Evolutionary conservation across 2,888 invertebrate genomes (phyloP), one percentile per base, ranked within the genome.

Genomic region (Willowsia nigromaculata): DNA sequence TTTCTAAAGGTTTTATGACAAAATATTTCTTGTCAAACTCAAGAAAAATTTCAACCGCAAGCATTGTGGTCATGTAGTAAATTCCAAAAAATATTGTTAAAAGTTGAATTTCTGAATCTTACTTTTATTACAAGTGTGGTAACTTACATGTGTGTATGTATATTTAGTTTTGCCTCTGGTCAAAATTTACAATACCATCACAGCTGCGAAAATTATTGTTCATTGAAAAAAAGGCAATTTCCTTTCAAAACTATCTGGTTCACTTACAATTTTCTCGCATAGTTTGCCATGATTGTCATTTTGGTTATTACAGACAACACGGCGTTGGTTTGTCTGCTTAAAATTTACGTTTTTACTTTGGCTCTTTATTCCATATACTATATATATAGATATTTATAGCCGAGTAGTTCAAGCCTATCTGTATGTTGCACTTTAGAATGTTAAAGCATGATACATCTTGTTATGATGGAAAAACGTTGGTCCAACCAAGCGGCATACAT

Each of bases 381-480:
- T 50, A n/a, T n/a, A n/a, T n/a, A 43, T 13, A 43, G 6, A n/a
- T n/a, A n/a, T n/a, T n/a, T 43, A 1, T 13, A 9, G 9, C 37
- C 4, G 37, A 37, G 0, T 33, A 33, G 30, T 47, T 4, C 47
- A 9, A 13, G 5, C n/a, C 33, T 65, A 4, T n/a, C 22, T 30
- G 37, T 65, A 33, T 65, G 25, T 74, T 74, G 43, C 25, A 74
- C 71, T 74, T 74, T 25, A 25, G 43, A 47, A 74, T 74, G 43
- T 43, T 15, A 47, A 47, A 71, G 50, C 68, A 37, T 13, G 68
- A 68, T 71, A 22, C n/a, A n/a, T 71, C 15, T 43, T 43, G 25
- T 71, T 74, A 47, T 74, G 74, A 74, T 74, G 74, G 47, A 71
- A 74, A 71, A 74, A 74, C 25, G 11, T 30, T 27, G 15, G 74